Evolutionary conservation across 2,797 vertebrate genomes (phyloP).

Genomic region (Neosilurus mollespiculum): DNA sequence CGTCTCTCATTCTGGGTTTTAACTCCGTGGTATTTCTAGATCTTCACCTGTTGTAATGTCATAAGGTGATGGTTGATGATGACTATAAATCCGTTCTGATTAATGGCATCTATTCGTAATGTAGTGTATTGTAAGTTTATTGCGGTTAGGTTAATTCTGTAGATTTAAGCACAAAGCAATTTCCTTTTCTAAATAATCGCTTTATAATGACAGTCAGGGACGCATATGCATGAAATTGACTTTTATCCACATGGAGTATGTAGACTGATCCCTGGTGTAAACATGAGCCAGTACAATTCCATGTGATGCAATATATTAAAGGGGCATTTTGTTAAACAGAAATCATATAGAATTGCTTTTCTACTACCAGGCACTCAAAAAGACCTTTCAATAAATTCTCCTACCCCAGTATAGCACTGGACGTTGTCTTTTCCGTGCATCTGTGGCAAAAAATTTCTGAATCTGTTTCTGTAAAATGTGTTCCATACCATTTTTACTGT

Average conservation of each 20-base stretch:
- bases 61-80: background rate
- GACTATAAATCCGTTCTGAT: background rate
- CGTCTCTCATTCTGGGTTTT: background rate
- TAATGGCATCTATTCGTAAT: background rate
- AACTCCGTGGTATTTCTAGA: background rate
- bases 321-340: no score
- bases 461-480: no score
- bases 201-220: conserved; percentile 2
- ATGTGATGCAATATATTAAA: background rate
- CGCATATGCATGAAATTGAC: background rate
- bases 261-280: background rate
- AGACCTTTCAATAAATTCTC: no score
- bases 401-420: no score
- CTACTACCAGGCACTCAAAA: no score
- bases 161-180: background rate
- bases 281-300: background rate
- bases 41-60: background rate
- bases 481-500: no score
- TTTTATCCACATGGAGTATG: background rate
- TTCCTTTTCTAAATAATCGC: background rate
- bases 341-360: no score
- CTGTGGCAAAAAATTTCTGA: no score
- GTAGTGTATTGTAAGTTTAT: no score
- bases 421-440: no score
- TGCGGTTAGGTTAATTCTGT: background rate